Evolutionary conservation across 1,140 invertebrate genomes (phyloP).

Genomic region (Drosophila nigromelanica): DNA sequence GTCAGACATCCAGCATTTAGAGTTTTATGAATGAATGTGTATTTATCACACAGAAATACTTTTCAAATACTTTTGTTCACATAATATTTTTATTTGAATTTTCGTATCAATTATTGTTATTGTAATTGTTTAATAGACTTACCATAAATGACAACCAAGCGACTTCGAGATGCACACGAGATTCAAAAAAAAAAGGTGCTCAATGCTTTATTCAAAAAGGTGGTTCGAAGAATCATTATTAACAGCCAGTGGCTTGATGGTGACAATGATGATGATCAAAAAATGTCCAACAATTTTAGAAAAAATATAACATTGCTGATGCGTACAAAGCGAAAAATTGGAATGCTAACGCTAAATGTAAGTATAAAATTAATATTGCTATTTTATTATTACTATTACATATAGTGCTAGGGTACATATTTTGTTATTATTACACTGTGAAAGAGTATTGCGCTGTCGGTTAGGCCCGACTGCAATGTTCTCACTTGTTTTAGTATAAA

Average conservation of each 20-base stretch:
- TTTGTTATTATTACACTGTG: too few relatives aligned
- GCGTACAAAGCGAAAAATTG: slow-evolving; percentile 25
- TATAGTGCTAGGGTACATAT: too few relatives aligned
- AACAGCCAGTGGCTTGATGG: slow-evolving; percentile 43
- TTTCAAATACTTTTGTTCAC: too few relatives aligned
- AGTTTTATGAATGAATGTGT: too few relatives aligned
- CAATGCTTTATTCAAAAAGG: slow-evolving; percentile 38
- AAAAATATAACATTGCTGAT: slow-evolving; percentile 21
- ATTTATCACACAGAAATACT: too few relatives aligned
- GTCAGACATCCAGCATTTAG: too few relatives aligned
- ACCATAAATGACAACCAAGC: slow-evolving; percentile 27
- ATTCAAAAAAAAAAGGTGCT: slow-evolving; percentile 24
- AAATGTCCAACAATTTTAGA: neutral
- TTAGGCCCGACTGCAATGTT: too few relatives aligned
- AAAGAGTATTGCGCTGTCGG: too few relatives aligned
- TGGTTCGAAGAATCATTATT: slow-evolving; percentile 46
- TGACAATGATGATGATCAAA: slow-evolving; percentile 13
- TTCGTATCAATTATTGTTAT: neutral
- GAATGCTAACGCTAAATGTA: slow-evolving; percentile 40
- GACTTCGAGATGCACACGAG: slow-evolving; percentile 12
- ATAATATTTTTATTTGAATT: neutral
- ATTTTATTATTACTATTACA: too few relatives aligned
- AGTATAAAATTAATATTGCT: neutral
- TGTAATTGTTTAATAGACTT: neutral
- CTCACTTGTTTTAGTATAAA: too few relatives aligned